Conservation (phyloP, 2,113 vertebrate genomes). For the Sapayoa aenigma region DNA sequence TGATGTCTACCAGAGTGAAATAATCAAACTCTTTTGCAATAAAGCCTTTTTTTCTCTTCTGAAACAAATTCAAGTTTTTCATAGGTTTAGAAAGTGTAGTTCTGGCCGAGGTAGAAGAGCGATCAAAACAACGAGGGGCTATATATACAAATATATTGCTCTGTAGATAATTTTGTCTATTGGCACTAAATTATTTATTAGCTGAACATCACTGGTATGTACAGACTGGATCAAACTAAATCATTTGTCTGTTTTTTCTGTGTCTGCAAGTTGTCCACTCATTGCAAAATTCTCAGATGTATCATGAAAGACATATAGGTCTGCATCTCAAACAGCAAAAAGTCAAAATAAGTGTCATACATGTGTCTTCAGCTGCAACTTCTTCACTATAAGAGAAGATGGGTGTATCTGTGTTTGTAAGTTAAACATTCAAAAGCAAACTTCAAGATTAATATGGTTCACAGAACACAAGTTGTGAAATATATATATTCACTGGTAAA, state of each 20-base stretch:
- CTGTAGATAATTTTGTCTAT: background rate
- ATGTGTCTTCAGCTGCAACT: background rate
- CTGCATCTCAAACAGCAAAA: background rate
- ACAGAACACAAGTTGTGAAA: background rate
- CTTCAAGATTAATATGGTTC: background rate
- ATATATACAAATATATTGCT: background rate
- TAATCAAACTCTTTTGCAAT: background rate
- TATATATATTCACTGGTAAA: background rate
- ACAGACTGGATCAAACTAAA: background rate
- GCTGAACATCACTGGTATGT: background rate
- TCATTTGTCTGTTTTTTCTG: accelerated
- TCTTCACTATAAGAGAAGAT: background rate
- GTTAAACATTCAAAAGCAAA: background rate
- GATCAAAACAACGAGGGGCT: background rate
- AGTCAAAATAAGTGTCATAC: background rate
- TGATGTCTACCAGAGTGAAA: background rate
- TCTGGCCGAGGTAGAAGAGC: background rate
- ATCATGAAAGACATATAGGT: background rate
- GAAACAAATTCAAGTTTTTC: background rate
- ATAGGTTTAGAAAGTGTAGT: background rate
- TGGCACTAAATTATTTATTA: conserved; percentile 10
- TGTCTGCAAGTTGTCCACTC: background rate
- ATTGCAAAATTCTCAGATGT: background rate
- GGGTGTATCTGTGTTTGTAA: background rate
- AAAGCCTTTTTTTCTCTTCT: background rate